Conservation (phyloP, 1,140 invertebrate species). For the Drosophila guanche region DNA sequence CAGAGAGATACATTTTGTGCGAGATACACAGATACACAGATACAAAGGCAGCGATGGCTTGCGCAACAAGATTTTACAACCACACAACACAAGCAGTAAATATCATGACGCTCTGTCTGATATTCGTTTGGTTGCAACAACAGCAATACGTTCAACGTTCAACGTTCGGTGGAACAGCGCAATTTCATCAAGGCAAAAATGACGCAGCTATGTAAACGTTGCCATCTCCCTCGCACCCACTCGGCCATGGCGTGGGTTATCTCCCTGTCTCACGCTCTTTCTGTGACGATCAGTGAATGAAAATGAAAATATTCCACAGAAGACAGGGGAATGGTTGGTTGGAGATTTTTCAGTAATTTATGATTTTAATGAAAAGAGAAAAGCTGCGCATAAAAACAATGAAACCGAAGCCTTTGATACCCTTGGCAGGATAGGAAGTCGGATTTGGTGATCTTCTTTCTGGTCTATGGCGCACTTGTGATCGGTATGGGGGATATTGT, state of each 20-base stretch:
- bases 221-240: conserved; percentile 19
- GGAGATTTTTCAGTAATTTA: conserved; percentile 34
- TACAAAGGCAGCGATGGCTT: conserved; percentile 43
- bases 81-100: conserved; percentile 35
- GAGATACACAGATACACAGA: background rate
- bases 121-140: conserved; percentile 59
- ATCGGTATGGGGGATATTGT: too few species aligned
- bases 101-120: conserved; percentile 52
- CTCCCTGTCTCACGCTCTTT: background rate
- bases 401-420: conserved; percentile 15
- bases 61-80: conserved; percentile 68
- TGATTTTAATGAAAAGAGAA: conserved; percentile 38
- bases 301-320: conserved; percentile 46
- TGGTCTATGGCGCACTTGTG: too few species aligned
- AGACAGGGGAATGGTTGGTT: too few species aligned
- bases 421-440: too few species aligned
- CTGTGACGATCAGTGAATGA: conserved; percentile 39
- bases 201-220: conserved; percentile 50
- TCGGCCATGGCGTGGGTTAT: conserved; percentile 8
- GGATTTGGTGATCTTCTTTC: too few species aligned
- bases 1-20: conserved; percentile 1
- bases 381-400: conserved; percentile 26
- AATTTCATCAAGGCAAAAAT: conserved; percentile 54
- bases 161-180: conserved; percentile 19
- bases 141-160: conserved; percentile 8